Percentiles rank a stretch among this genome's conserved stretches.
Evolutionary conservation across 2,888 invertebrate species (phyloP).

Genomic region (Meiosimyza platycephala): DNA sequence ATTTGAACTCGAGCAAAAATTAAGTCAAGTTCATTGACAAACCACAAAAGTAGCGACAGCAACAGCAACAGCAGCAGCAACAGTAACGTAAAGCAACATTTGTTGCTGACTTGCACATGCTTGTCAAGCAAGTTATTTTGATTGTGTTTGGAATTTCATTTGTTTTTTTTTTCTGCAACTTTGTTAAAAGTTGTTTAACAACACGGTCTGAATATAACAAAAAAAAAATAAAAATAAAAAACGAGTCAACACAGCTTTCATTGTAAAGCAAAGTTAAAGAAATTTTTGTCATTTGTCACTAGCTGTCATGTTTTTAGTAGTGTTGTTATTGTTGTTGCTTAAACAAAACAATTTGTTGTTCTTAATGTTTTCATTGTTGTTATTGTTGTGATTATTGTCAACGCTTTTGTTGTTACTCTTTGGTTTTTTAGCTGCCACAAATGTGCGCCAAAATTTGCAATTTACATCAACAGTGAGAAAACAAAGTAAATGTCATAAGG

Average conservation of each 20-base stretch:
- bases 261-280: not conserved
- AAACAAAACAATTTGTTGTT: too few relatives aligned
- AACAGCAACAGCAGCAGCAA: not conserved
- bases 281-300: constrained; percentile 10
- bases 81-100: not conserved
- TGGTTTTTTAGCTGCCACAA: too few relatives aligned
- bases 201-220: not conserved
- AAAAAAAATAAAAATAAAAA: not conserved
- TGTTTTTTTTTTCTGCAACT: not conserved
- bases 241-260: not conserved
- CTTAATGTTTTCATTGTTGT: not conserved
- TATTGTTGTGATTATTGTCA: constrained; percentile 5
- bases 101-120: constrained; percentile 2
- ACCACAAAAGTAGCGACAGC: not conserved
- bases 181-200: constrained; percentile 9
- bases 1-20: not conserved
- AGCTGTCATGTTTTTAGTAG: not conserved
- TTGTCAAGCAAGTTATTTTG: constrained; percentile 3
- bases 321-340: not conserved
- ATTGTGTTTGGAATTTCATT: too few relatives aligned
- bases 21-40: constrained; percentile 13
- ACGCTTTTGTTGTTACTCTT: not conserved
- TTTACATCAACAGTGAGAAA: too few relatives aligned
- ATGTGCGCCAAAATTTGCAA: too few relatives aligned
- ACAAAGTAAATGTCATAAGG: too few relatives aligned